Evolutionary conservation across 1,140 invertebrate species (phyloP), one percentile per base, ranked within the genome.

Genomic region (Fopius arisanus): DNA sequence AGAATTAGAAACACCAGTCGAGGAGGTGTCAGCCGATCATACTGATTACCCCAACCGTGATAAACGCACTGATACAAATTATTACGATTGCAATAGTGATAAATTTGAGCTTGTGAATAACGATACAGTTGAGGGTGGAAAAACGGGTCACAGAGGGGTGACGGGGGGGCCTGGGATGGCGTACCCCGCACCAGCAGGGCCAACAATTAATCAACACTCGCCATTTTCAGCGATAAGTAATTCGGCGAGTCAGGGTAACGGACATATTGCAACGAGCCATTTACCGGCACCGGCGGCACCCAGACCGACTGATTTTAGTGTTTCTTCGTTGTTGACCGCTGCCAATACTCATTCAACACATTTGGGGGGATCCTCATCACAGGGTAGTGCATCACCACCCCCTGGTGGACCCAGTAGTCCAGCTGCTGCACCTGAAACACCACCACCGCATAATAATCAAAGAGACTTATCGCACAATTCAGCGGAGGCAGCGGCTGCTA

Each of bases 221-320:
- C 81, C 86, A 75, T 87, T 86, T 79, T 80, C 84, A 63, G 79
- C 70, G 9, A 72, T 73, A 65, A 78, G 63, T 62, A 73, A 41
- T 66, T 63, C 71, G 66, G 66, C 66, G 71, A 74, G 81, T 79
- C 81, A 84, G 71, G 83, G 84, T 54, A 84, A 85, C 82, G 85
- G 86, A 76, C 86, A 84, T 67, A 65, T 77, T 43, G 71, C 87
- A 84, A 77, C 89, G 89, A 90, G 90, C 88, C 80, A 91, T 88
- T 84, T 91, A 86, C 86, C 91, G 86, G 82, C 92, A 87, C 87
- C 89, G 70, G 87, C 84, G 68, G 85, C 86, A 90, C 91, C 93
- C 82, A 90, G 94, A 86, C 95, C 95, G 86, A 95, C 96, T 81
- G 96, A 97, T 90, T 97, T 97, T 90, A 95, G 94, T 89, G 94